phyloP scores from a whole-genome alignment of 2,888 invertebrate genomes.

The Volucella inanis region DNA sequence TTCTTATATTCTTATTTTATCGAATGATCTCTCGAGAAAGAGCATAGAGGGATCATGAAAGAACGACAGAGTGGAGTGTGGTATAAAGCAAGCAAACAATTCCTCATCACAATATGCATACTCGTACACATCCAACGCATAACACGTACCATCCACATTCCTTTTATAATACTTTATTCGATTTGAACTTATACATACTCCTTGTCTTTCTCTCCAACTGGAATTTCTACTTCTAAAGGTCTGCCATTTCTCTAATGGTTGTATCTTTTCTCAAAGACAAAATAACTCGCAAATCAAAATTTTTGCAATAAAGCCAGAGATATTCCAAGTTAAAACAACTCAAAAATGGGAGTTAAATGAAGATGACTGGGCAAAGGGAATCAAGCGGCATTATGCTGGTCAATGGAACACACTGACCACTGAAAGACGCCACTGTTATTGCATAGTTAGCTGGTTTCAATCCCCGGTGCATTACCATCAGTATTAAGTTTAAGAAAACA shows the following conservation, averaged over 20 bases:
- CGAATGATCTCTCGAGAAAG: conserved; percentile 18
- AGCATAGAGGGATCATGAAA: conserved; percentile 8
- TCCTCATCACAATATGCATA: conserved; percentile 60
- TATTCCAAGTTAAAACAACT: conserved; percentile 9
- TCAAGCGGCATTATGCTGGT: conserved; percentile 30
- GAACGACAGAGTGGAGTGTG: conserved; percentile 11
- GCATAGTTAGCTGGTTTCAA: conserved; percentile 25
- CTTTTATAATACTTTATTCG: conserved; percentile 49
- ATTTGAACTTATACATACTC: conserved; percentile 61
- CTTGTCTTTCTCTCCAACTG: conserved; percentile 13
- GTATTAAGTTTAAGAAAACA: conserved; percentile 11
- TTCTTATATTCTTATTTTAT: conserved; percentile 55
- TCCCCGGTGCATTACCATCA: conserved; percentile 69
- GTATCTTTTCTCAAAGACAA: conserved; percentile 30
- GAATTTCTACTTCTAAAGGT: conserved; percentile 46
- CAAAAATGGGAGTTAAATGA: conserved; percentile 39
- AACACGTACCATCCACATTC: conserved; percentile 68
- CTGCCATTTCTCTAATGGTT: conserved; percentile 25
- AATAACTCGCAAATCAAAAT: conserved; percentile 50
- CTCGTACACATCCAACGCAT: conserved; percentile 54
- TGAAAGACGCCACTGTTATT: neutral
- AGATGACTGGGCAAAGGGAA: conserved; percentile 37
- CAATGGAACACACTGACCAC: conserved; percentile 52
- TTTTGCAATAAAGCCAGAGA: conserved; percentile 15
- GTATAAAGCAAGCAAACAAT: conserved; percentile 29